phyloP scores from a whole-genome alignment of 1,140 invertebrate species.

The Batillaria attramentaria region DNA sequence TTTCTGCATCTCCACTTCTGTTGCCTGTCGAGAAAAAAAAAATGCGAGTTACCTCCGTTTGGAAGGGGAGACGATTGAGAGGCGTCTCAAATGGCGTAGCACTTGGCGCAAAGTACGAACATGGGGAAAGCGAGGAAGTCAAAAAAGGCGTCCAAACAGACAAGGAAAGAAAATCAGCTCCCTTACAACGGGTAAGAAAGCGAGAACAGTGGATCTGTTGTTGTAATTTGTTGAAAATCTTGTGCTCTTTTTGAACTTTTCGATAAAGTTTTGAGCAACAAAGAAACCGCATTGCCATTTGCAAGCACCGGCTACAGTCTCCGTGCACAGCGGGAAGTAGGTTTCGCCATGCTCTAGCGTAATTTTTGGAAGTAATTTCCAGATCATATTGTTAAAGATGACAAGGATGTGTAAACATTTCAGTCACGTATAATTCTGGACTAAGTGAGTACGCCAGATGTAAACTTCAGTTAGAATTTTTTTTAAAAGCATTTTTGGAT shows the following conservation, averaged over 20 bases:
- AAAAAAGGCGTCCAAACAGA: not conserved
- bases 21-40: not conserved
- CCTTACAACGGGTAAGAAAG: not conserved
- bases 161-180: conserved; percentile 11
- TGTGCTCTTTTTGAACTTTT: not conserved
- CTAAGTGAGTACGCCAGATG: too few species aligned
- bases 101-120: conserved; percentile 23
- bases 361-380: not conserved
- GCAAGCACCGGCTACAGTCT: too few species aligned
- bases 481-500: too few species aligned
- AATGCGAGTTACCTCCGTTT: not conserved
- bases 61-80: not conserved
- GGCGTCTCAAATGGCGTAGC: conserved; percentile 7
- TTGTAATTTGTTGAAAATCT: not conserved
- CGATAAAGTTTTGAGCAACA: not conserved
- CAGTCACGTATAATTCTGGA: too few species aligned
- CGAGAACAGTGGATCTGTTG: not conserved
- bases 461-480: too few species aligned
- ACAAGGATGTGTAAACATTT: too few species aligned
- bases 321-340: too few species aligned
- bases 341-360: too few species aligned
- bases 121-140: conserved; percentile 8
- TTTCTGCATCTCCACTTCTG: not conserved
- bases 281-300: too few species aligned
- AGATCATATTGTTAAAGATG: too few species aligned